Conservation (phyloP, 1,140 invertebrate genomes). For the Limonius californicus region DNA sequence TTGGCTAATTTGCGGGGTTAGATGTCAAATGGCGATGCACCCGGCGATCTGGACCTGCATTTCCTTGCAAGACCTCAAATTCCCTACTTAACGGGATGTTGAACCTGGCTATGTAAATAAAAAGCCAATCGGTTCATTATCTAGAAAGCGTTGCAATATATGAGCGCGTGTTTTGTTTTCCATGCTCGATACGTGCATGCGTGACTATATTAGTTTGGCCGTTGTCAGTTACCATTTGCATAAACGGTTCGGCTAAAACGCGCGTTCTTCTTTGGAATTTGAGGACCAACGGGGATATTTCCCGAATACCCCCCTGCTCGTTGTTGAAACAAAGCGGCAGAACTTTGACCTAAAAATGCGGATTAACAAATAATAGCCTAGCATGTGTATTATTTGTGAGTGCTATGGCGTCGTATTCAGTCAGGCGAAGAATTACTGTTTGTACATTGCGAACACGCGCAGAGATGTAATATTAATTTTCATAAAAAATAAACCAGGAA, state of each 20-base stretch:
- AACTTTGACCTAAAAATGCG: conserved; percentile 2
- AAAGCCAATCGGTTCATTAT: conserved; percentile 7
- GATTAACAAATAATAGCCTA: not conserved
- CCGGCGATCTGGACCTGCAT: not conserved
- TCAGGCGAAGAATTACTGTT: conserved; percentile 6
- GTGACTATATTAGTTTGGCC: conserved; percentile 4
- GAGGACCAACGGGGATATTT: not conserved
- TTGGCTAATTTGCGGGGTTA: conserved; percentile 1
- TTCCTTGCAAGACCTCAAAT: conserved; percentile 1
- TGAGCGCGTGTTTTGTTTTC: conserved; percentile 10
- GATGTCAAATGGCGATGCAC: conserved; percentile 2
- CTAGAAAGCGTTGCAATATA: conserved; percentile 15
- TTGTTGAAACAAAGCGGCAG: not conserved
- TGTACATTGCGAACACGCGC: too few species aligned
- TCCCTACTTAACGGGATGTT: conserved; percentile 9
- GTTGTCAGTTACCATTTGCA: not conserved
- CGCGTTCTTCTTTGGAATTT: too few species aligned
- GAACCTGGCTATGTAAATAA: conserved; percentile 5
- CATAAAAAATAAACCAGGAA: too few species aligned
- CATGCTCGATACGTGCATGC: not conserved
- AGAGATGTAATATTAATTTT: too few species aligned
- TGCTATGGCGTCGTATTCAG: not conserved
- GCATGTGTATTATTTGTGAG: not conserved
- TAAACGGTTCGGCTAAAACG: too few species aligned
- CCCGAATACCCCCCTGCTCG: not conserved